Evolutionary conservation across 2,797 vertebrate species (phyloP), one percentile per base, ranked within the genome.

Genomic region (Otolemur crassicaudatus): DNA sequence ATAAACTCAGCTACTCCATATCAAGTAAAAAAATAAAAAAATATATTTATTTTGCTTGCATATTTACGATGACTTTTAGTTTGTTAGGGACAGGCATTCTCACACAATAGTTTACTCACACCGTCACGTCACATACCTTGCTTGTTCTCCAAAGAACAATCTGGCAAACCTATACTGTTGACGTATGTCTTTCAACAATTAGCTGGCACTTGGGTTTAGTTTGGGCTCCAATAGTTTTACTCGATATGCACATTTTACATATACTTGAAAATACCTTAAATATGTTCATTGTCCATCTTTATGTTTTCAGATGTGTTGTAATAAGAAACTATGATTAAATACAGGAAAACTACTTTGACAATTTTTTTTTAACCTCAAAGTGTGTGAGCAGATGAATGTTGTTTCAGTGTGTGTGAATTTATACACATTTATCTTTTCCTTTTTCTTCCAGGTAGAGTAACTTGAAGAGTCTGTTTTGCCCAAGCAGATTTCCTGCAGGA

Each of bases 1-100:
- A 96, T 56, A 98, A 94, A 97, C 92, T 98, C 94, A 92, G 81
- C 79, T 95, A 79, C 77, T 96, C 61, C 84, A 96, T 43, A 81
- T 17, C 91, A 97, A 72, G 94, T 43, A 94, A 31, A 94, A 94
- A 94, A 69, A 92, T 7, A 46, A 60, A 75, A 65, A 60, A 73
- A 61, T 23, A 17, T 56, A 23, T 46, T 76, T 77, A 84, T 88
- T 95, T 82, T 95, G 84, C 75, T 94, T 94, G 76, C 88, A 84
- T 40, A 53, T 29, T 27, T 0, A 0, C 87, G 97, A 43, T 95
- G 95, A 60, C 72, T 98, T 96, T 98, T 87, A 94, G 58, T 10
- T 94, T 93, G 88, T 3, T 79, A 91, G 97, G 60, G 67, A 97
- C 92, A 95, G n/a, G 91, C 61, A 98, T 94, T 95, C 93, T 95